Base-by-base conservation (phyloP, 2,113 vertebrate species). In the Sturnus vulgaris region DNA sequence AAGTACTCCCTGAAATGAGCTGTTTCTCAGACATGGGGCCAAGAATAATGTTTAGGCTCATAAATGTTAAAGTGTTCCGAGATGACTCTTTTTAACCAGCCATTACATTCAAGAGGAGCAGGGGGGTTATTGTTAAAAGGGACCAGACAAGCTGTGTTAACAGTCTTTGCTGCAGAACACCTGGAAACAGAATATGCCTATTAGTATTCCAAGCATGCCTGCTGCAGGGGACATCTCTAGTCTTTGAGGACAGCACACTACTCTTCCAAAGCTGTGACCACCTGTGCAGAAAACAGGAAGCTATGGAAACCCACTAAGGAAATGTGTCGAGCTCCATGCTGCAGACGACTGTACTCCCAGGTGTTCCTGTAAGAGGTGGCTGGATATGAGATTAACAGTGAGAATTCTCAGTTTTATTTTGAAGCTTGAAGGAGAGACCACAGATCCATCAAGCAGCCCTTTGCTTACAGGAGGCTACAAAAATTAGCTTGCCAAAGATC, bases 41-140 rank as follows among this genome's bases (percentile, higher is more conserved):
- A 92, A 95, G 78, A 95, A 84, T 39, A 89, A 89, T 31, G 59
- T 79, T 91, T 63, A 60, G 86, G 88, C 28, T 76, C 77, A 89
- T 80, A 87, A 90, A 87, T 66, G 55, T 56, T 89, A 76, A 70
- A 96, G 66, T 61, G 78, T 80, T 85, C 90, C 2, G 4, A 85
- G 81, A 72, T 39, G 24, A 42, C 50, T 89, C 52, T 61, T 95
- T 92, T 85, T 61, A 95, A 92, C 75, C 88, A 92, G 61, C 55
- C 37, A 55, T 56, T 86, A 78, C 17, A 49, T 85, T 78, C 81
- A 87, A 75, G 56, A 87, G 40, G 61, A 75, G 72, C 37, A 27
- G 15, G 20, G 10, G 24, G 31, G 44, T 60, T 92, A 35, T 49
- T 91, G 66, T 85, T 85, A 79, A 82, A 90, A 91, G 53, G 55